These are phyloP conservation scores for Hyposoter didymator DNA, from an alignment of 2,888 invertebrate species.

Conservation along the genomic window DNA sequence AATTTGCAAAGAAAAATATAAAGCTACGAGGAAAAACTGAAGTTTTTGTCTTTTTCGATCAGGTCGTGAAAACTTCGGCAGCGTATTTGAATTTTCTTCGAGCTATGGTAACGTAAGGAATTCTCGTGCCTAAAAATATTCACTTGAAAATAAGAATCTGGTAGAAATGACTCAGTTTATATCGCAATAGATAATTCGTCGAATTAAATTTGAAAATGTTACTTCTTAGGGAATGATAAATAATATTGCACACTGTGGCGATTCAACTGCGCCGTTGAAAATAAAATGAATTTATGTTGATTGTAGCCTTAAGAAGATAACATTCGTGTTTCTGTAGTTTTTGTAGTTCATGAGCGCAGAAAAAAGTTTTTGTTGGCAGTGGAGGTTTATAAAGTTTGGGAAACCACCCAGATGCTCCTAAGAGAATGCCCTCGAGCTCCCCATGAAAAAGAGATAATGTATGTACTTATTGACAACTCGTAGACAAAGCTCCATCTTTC, in stretches of 20 bases:
- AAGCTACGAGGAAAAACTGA: constrained; percentile 1
- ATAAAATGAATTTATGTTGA: constrained; percentile 11
- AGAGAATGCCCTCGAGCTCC: constrained; percentile 3
- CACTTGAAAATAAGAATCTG: not conserved
- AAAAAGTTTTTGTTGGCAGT: not conserved
- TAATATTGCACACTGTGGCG: not conserved
- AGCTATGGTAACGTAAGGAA: constrained; percentile 70
- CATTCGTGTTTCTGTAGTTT: not conserved
- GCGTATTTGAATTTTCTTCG: constrained; percentile 78
- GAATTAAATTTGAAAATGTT: not conserved
- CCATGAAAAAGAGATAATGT: not conserved
- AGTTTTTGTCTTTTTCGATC: constrained; percentile 26
- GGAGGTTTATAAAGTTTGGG: not conserved
- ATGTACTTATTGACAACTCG: not conserved
- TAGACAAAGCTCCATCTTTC: not conserved
- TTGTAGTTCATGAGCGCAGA: not conserved
- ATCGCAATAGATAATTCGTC: not conserved
- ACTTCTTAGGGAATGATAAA: not conserved
- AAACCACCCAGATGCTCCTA: not conserved
- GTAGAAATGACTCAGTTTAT: not conserved
- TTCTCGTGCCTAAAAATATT: not conserved
- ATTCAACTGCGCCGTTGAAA: not conserved
- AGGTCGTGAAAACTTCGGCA: constrained; percentile 79
- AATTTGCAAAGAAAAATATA: not conserved
- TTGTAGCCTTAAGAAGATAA: not conserved